Conservation (phyloP, 2,888 invertebrate species). For the Leptopilina drosophilae region DNA sequence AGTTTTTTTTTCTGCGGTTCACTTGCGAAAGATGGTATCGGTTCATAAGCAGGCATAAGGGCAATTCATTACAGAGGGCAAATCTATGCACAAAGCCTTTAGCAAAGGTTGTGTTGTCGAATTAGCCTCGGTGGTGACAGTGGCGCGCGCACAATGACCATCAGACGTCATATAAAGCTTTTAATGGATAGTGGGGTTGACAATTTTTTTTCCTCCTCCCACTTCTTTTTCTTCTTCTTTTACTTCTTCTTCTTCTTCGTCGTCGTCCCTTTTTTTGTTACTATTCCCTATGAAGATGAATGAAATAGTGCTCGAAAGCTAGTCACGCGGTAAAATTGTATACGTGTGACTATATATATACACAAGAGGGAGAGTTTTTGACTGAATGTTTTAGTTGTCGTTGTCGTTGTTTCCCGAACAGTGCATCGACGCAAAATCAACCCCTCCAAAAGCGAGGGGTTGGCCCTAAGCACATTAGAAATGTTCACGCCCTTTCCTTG, state of each 20-base stretch:
- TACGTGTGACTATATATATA: constrained; percentile 47
- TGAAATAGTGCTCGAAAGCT: constrained; percentile 39
- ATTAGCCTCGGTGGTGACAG: constrained; percentile 62
- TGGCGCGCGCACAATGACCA: constrained; percentile 55
- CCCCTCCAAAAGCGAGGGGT: constrained; percentile 60
- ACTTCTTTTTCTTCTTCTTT: too few relatives aligned
- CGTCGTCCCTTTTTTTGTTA: constrained; percentile 45
- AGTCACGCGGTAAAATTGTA: background rate
- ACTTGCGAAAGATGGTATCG: constrained; percentile 29
- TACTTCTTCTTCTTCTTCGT: too few relatives aligned
- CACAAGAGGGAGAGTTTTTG: constrained; percentile 24
- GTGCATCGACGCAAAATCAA: constrained; percentile 49
- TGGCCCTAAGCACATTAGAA: constrained; percentile 44
- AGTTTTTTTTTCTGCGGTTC: background rate
- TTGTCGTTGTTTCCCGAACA: constrained; percentile 22
- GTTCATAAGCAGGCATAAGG: constrained; percentile 38
- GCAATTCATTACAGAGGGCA: constrained; percentile 47
- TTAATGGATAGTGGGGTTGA: constrained; percentile 48
- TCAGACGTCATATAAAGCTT: constrained; percentile 51
- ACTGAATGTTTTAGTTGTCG: constrained; percentile 46
- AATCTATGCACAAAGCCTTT: constrained; percentile 49
- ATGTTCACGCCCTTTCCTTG: constrained; percentile 65
- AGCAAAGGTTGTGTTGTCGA: constrained; percentile 56
- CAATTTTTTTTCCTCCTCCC: background rate
- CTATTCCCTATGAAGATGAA: constrained; percentile 48